Evolutionary conservation across 92 coral and sea anemone species (phyloP).

Genomic region (Zoanthus sociatus): DNA sequence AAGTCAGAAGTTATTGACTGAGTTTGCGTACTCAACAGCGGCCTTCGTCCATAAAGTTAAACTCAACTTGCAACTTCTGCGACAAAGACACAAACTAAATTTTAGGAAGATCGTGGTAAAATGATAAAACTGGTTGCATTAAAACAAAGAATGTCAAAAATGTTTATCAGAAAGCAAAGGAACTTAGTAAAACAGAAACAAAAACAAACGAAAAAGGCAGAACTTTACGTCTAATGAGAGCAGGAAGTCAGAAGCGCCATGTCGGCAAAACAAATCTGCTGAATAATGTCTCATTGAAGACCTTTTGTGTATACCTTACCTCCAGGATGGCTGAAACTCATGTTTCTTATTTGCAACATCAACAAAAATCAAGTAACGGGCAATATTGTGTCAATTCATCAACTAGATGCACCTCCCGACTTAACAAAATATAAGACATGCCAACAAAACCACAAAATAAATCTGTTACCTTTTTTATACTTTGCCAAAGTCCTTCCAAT

Average conservation of each 20-base stretch:
- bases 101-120: not conserved
- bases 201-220: not conserved
- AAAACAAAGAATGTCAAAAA: not conserved
- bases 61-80: not conserved
- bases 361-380: conserved; percentile 7
- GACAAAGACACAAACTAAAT: not conserved
- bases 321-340: not conserved
- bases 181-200: not conserved
- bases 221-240: not conserved
- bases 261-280: not conserved
- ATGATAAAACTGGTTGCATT: not conserved
- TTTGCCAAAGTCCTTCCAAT: not conserved
- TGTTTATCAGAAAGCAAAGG: not conserved
- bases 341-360: conserved; percentile 9
- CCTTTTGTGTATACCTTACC: not conserved
- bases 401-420: not conserved
- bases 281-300: not conserved
- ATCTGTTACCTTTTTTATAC: conserved; percentile 13
- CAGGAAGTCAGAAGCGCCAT: not conserved
- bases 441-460: not conserved
- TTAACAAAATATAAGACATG: not conserved
- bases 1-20: no score
- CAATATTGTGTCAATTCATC: conserved; percentile 4
- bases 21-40: no score
- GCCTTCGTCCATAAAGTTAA: no score